Conservation (phyloP, 2,888 invertebrate species). For the Sarcophaga caerulescens region DNA sequence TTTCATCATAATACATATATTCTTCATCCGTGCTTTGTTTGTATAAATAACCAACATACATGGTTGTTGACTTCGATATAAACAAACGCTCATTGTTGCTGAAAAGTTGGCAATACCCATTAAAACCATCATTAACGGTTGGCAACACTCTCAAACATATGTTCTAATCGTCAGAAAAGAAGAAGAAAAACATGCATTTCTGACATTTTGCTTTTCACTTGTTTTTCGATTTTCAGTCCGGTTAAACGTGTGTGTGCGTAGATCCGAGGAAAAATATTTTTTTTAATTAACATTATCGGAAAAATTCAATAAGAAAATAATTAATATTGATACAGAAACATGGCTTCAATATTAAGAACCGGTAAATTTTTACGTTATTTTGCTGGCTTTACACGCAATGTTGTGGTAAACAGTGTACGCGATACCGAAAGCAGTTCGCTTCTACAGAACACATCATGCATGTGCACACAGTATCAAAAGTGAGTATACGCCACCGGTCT, state of each 20-base stretch:
- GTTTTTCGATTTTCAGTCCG: conserved; percentile 53
- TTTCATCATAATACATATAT: no score
- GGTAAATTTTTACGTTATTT: conserved; percentile 89
- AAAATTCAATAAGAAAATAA: conserved; percentile 7
- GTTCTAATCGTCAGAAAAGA: not conserved
- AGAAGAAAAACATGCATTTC: conserved; percentile 9
- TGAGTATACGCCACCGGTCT: conserved; percentile 58
- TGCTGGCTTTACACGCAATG: conserved; percentile 87
- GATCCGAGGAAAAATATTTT: not conserved
- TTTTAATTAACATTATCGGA: not conserved
- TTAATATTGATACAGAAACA: conserved; percentile 66
- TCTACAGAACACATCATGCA: conserved; percentile 82
- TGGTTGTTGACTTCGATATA: no score
- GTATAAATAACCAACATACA: no score
- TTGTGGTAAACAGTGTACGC: conserved; percentile 85
- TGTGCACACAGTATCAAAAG: conserved; percentile 80
- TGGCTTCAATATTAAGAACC: conserved; percentile 83
- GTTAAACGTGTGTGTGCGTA: conserved; percentile 37
- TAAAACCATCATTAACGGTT: not conserved
- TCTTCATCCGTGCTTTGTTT: no score
- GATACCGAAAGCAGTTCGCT: conserved; percentile 84
- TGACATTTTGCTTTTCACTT: conserved; percentile 55
- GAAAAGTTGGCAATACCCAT: not conserved
- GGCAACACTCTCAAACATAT: not conserved
- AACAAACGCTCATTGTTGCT: not conserved